A percentile compares a stretch with the other conserved stretches of the same genome.
Evolutionary conservation across 2,888 invertebrate species (phyloP).

Genomic region (Lepetodrilus schrolli): DNA sequence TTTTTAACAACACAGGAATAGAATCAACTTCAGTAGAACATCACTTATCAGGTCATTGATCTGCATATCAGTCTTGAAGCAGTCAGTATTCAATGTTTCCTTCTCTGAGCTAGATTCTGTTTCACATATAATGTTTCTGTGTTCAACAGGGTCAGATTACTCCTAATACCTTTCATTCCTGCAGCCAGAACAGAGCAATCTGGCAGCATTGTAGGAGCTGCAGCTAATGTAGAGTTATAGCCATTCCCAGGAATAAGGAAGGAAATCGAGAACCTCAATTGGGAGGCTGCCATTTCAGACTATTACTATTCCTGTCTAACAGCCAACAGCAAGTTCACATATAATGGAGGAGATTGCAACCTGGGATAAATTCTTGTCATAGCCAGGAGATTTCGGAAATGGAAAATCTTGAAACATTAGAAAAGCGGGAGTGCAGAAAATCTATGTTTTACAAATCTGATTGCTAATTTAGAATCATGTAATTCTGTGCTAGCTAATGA

Average conservation of each 20-base stretch:
- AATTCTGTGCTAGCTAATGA: background rate
- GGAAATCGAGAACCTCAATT: constrained; percentile 7
- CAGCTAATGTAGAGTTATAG: constrained; percentile 10
- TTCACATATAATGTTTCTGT: too few relatives aligned
- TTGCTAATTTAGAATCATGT: constrained; percentile 11
- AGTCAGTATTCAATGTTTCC: too few relatives aligned
- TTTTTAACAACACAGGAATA: too few relatives aligned
- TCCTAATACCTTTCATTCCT: too few relatives aligned
- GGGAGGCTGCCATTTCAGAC: background rate
- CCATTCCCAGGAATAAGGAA: background rate
- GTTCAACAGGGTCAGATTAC: too few relatives aligned
- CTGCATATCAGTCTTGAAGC: too few relatives aligned
- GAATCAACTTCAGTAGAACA: too few relatives aligned
- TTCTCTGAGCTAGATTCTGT: too few relatives aligned
- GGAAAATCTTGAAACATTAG: constrained; percentile 5
- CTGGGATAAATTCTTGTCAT: constrained; percentile 12
- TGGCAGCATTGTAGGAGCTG: too few relatives aligned
- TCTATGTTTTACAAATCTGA: constrained; percentile 7
- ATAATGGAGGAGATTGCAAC: background rate
- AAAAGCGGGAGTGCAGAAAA: background rate
- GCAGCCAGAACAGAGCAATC: too few relatives aligned
- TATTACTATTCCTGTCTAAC: background rate
- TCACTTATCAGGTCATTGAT: too few relatives aligned
- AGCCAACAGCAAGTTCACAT: background rate
- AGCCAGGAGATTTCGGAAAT: background rate